phyloP scores from a whole-genome alignment of 2,113 vertebrate species.

The Lates calcarifer region DNA sequence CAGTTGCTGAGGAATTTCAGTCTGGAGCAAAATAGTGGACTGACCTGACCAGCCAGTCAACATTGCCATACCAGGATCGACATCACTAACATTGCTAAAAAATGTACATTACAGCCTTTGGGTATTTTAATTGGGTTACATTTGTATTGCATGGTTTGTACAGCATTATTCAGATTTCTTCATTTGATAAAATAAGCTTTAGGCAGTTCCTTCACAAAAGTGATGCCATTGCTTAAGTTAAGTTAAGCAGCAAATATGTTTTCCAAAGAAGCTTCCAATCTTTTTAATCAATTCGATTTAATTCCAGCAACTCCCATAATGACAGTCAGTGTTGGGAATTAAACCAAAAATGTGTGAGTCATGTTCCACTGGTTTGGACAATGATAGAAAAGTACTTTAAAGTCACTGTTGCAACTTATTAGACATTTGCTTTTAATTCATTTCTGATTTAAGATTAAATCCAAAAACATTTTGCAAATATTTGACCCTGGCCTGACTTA shows the following conservation, averaged over 20 bases:
- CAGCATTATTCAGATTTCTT: background rate
- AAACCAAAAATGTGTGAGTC: slow-evolving; percentile 1
- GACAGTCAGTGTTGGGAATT: background rate
- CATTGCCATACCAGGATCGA: background rate
- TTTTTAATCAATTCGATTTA: slow-evolving; percentile 14
- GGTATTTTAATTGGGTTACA: background rate
- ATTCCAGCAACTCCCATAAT: background rate
- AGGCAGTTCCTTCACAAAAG: background rate
- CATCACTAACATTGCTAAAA: background rate
- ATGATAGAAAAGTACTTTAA: background rate
- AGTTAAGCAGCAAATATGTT: background rate
- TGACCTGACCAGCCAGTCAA: too few species aligned
- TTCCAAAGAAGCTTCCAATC: slow-evolving; percentile 19
- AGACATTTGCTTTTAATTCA: background rate
- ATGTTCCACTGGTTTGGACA: background rate
- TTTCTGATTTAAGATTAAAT: background rate
- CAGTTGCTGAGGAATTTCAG: too few species aligned
- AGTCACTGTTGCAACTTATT: background rate
- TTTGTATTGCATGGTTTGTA: background rate
- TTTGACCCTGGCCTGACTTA: too few species aligned
- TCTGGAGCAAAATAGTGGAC: too few species aligned
- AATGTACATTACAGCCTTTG: background rate
- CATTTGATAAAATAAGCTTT: background rate
- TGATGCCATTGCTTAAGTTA: background rate
- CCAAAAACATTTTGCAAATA: too few species aligned